Percentiles rank a stretch among this genome's conserved stretches.
Conservation (phyloP, 2,113 vertebrate species). For the Odontesthes bonariensis region DNA sequence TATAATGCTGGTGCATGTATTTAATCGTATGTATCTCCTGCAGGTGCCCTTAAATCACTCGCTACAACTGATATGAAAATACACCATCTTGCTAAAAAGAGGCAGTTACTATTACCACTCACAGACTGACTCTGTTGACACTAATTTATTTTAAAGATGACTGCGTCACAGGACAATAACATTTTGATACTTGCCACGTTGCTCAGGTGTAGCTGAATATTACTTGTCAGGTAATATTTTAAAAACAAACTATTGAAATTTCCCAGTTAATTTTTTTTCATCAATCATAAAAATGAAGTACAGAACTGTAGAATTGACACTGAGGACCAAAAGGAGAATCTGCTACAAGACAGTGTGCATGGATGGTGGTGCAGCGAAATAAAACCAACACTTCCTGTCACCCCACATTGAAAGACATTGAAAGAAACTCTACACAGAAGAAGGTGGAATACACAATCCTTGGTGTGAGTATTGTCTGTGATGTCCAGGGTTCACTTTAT, state of each 20-base stretch:
- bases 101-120: conserved; percentile 24
- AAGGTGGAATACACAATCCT: conserved; percentile 43
- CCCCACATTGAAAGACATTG: conserved; percentile 33
- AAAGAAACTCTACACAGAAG: conserved; percentile 42
- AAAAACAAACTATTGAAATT: background rate
- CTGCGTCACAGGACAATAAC: conserved; percentile 2
- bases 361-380: conserved; percentile 22
- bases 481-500: conserved; percentile 58
- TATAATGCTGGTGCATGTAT: no score
- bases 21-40: no score
- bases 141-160: conserved; percentile 21
- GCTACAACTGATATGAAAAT: background rate
- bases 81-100: conserved; percentile 5
- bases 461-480: conserved; percentile 43
- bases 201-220: conserved; percentile 18
- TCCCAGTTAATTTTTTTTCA: conserved; percentile 23
- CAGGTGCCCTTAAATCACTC: no score
- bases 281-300: background rate
- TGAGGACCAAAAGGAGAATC: background rate
- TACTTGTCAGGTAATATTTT: background rate
- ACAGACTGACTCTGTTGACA: conserved; percentile 1
- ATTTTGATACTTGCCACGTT: background rate
- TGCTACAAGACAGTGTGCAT: conserved; percentile 16
- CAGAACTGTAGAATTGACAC: background rate
- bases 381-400: conserved; percentile 20